A percentile compares a stretch with the other conserved stretches of the same genome.
phyloP scores from a whole-genome alignment of 2,888 invertebrate species.

The Gisinianus flammeolus region DNA sequence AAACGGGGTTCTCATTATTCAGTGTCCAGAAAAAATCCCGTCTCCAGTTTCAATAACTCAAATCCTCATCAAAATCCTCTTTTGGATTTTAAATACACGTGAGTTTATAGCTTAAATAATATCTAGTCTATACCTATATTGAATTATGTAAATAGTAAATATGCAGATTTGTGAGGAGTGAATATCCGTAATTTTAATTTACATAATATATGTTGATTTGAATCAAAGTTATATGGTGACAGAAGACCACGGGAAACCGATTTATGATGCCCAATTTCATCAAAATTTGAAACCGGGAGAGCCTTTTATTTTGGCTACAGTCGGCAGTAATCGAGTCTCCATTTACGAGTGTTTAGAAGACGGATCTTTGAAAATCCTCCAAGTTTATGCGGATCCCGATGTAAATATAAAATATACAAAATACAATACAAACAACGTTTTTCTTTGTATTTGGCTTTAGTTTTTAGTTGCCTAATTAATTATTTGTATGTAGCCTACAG shows the following conservation, averaged over 20 bases:
- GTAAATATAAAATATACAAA: not conserved
- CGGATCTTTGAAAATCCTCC: not conserved
- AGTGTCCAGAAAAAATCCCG: too few species aligned
- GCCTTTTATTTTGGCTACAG: conserved; percentile 89
- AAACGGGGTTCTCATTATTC: too few species aligned
- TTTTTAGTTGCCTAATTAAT: too few species aligned
- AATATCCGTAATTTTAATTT: too few species aligned
- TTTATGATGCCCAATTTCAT: conserved; percentile 94
- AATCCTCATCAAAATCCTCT: too few species aligned
- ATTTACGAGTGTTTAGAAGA: conserved; percentile 82
- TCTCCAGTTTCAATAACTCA: too few species aligned
- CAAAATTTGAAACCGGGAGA: conserved; percentile 81
- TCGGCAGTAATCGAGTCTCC: conserved; percentile 90
- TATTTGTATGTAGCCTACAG: not conserved
- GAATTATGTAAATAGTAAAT: too few species aligned
- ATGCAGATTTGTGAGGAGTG: too few species aligned
- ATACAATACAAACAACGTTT: not conserved
- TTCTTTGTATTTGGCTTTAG: not conserved
- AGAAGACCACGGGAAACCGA: conserved; percentile 90
- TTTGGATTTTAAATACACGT: too few species aligned
- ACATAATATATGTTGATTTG: too few species aligned
- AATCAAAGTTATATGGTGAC: conserved; percentile 80
- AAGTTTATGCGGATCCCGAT: not conserved
- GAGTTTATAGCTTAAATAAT: too few species aligned
- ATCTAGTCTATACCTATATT: too few species aligned